Percentiles rank a stretch among this genome's conserved stretches.
These are phyloP conservation scores for Scolanthus callimorphus DNA, from an alignment of 92 coral and sea anemone species.

Conservation along the genomic window DNA sequence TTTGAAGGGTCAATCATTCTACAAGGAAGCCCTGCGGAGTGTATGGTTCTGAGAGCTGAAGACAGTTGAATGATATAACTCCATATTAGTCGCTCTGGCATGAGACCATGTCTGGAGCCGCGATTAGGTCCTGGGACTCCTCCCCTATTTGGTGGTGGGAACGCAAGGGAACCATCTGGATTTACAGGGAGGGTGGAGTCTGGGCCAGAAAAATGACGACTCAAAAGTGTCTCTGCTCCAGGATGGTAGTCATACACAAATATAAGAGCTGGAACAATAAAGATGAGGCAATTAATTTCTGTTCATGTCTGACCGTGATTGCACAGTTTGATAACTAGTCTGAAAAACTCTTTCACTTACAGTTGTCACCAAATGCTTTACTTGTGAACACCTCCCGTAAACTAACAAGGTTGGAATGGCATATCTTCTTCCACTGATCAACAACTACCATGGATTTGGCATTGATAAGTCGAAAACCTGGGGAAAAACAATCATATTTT, in stretches of 20 bases:
- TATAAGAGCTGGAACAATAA: slow-evolving; percentile 60
- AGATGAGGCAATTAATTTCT: not conserved
- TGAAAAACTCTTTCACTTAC: too few relatives aligned
- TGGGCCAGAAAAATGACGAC: slow-evolving; percentile 89
- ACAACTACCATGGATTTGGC: slow-evolving; percentile 90
- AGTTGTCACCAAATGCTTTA: slow-evolving; percentile 96
- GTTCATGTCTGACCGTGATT: too few relatives aligned
- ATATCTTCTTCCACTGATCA: slow-evolving; percentile 94
- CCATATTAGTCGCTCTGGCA: slow-evolving; percentile 99
- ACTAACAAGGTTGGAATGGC: slow-evolving; percentile 92
- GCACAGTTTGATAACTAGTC: too few relatives aligned
- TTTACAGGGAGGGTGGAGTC: slow-evolving; percentile 75
- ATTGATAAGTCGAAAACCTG: slow-evolving; percentile 93
- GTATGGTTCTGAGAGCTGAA: slow-evolving; percentile 90
- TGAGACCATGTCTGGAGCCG: slow-evolving; percentile 83
- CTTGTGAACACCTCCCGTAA: slow-evolving; percentile 95
- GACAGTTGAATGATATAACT: slow-evolving; percentile 95
- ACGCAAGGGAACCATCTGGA: slow-evolving; percentile 75
- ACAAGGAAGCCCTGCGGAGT: slow-evolving; percentile 89
- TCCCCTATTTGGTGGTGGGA: slow-evolving; percentile 65
- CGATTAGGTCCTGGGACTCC: slow-evolving; percentile 55
- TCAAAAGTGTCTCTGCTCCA: slow-evolving; percentile 88
- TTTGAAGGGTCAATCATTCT: slow-evolving; percentile 98
- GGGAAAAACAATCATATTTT: too few relatives aligned
- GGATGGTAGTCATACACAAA: slow-evolving; percentile 97